These are phyloP conservation scores for Galerucella pusilla DNA, from an alignment of 2,888 invertebrate genomes.

Conservation along the genomic window DNA sequence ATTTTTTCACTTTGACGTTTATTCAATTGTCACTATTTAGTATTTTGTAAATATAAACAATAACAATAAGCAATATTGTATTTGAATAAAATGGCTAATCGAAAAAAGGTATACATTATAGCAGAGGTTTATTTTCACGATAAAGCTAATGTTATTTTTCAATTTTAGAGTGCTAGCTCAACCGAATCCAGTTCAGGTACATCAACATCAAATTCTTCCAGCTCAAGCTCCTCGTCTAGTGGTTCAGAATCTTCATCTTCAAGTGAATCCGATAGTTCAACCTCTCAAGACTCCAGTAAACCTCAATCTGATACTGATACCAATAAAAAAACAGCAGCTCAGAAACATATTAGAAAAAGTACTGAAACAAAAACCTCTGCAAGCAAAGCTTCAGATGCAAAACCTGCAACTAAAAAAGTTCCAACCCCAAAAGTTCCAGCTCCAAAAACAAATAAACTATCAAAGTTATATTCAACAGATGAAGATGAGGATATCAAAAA, in stretches of 20 bases:
- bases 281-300: constrained; percentile 65
- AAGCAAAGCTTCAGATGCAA: constrained; percentile 45
- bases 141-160: constrained; percentile 3
- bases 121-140: neutral
- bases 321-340: constrained; percentile 59
- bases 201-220: constrained; percentile 74
- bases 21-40: neutral
- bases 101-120: constrained; percentile 48
- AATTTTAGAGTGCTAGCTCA: constrained; percentile 64
- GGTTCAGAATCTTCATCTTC: constrained; percentile 77
- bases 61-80: neutral
- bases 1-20: neutral
- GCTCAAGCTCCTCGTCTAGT: constrained; percentile 77
- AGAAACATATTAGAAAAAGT: constrained; percentile 60
- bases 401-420: constrained; percentile 57
- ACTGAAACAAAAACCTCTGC: constrained; percentile 49
- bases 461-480: constrained; percentile 39
- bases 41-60: constrained; percentile 18
- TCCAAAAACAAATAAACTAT: constrained; percentile 57
- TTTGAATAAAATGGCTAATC: constrained; percentile 44
- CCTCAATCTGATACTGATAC: constrained; percentile 55
- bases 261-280: constrained; percentile 78
- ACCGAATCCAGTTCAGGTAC: constrained; percentile 71
- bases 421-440: constrained; percentile 58
- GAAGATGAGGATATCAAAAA: constrained; percentile 56